phyloP scores from a whole-genome alignment of 2,888 invertebrate species.

The Anarsia innoxiella region DNA sequence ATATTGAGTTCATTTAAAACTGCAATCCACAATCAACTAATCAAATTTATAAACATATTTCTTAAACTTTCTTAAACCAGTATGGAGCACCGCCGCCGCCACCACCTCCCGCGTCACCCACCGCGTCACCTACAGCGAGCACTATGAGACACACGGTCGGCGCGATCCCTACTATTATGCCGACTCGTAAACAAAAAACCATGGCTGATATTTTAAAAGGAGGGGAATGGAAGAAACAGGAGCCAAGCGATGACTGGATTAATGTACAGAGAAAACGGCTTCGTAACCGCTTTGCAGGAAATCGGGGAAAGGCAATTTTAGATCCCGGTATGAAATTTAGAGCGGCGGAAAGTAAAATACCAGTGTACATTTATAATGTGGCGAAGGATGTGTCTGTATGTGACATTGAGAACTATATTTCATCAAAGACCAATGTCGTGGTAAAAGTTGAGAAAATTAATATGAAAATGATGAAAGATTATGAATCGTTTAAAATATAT shows the following conservation, averaged over 20 bases:
- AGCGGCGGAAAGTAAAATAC: constrained; percentile 19
- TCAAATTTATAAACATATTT: too few species aligned
- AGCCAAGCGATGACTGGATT: neutral
- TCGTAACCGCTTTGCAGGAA: constrained; percentile 6
- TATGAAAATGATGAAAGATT: constrained; percentile 17
- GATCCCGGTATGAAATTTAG: constrained; percentile 15
- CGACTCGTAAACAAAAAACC: too few species aligned
- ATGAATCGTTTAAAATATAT: constrained; percentile 18
- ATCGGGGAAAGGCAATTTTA: constrained; percentile 2
- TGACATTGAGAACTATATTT: constrained; percentile 18
- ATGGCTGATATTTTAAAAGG: too few species aligned
- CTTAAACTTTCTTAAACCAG: too few species aligned
- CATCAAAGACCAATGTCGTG: constrained; percentile 11
- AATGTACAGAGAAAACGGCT: neutral
- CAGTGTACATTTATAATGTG: constrained; percentile 21
- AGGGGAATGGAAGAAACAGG: too few species aligned
- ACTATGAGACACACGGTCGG: too few species aligned
- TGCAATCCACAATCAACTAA: too few species aligned
- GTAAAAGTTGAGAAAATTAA: constrained; percentile 17
- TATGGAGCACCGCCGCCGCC: too few species aligned
- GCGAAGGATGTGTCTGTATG: constrained; percentile 14
- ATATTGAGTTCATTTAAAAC: too few species aligned
- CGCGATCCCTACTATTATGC: too few species aligned
- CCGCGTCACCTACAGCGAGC: too few species aligned
- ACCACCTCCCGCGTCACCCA: too few species aligned